Evolutionary conservation across 1,140 invertebrate species (phyloP), one percentile per base, ranked within the genome.

Genomic region (Coelopa frigida): DNA sequence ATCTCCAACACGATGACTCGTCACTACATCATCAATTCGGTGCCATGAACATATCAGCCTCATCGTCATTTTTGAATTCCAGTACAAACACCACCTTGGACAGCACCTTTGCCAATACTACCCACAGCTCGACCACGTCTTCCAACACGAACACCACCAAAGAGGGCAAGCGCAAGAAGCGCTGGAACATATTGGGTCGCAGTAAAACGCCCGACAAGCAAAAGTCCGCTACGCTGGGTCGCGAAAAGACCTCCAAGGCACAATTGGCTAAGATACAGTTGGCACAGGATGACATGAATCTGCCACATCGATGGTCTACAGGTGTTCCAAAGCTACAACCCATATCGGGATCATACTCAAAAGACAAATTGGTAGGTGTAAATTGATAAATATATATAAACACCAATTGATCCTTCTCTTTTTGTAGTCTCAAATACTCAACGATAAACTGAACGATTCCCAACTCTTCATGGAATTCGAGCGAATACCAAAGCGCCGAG

Each of bases 391-490:
- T 21, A 24, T 22, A n/a, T n/a, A n/a, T n/a, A n/a, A n/a, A n/a
- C n/a, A n/a, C n/a, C n/a, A n/a, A n/a, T n/a, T n/a, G n/a, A n/a
- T 42, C 22, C 10, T 29, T 46, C 27, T 39, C 48, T 50, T 44
- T 55, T 55, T 49, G 48, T 57, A 54, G 54, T 72, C 76, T 12
- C 82, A 85, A 71, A 71, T 87, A 44, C 72, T 92, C 23, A 85
- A 91, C 67, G 80, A 80, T 46, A 89, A 88, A 61, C 74, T 93
- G 53, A 75, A 78, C 4, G 88, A 89, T 59, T 81, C 83, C 42
- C 84, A 89, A 57, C 75, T 94, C 2, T 83, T 89, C 55, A 82
- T 84, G 63, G 89, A 92, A 64, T 94, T 91, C 74, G 88, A 93
- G 61, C 79, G 84, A 55, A 87, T 93, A 56, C 83, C 84, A 1